Percentiles rank a stretch among this genome's conserved stretches.
phyloP scores from a whole-genome alignment of 2,888 invertebrate genomes.

The Athripsodes cinereus region DNA sequence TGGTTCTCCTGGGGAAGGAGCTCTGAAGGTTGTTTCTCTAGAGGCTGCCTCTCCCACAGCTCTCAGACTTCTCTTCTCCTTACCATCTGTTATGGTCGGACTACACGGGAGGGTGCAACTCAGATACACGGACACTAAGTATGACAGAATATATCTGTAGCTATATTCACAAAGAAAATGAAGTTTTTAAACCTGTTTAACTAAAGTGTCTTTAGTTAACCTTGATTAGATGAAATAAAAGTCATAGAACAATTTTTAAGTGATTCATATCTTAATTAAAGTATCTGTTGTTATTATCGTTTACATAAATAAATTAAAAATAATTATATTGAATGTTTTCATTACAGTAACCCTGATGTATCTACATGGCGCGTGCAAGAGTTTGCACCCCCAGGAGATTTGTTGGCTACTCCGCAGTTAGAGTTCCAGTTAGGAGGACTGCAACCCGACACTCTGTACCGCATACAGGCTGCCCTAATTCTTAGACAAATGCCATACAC shows the following conservation, averaged over 20 bases:
- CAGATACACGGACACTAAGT: slow-evolving; percentile 75
- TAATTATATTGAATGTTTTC: too few species aligned
- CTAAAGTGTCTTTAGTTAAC: too few species aligned
- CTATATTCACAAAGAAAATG: too few species aligned
- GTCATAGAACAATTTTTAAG: too few species aligned
- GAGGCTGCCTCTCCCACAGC: slow-evolving; percentile 74
- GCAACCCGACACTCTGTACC: slow-evolving; percentile 73
- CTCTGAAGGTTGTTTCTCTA: slow-evolving; percentile 53
- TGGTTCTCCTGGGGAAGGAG: slow-evolving; percentile 34
- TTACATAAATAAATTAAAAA: too few species aligned
- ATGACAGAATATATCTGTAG: slow-evolving; percentile 33
- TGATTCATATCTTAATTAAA: too few species aligned
- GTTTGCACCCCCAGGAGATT: slow-evolving; percentile 79
- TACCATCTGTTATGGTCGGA: slow-evolving; percentile 77
- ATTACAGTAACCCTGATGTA: slow-evolving; percentile 53
- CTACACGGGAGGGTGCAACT: slow-evolving; percentile 82
- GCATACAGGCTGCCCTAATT: slow-evolving; percentile 73
- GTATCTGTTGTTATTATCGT: too few species aligned
- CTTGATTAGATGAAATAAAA: too few species aligned
- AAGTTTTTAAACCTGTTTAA: too few species aligned
- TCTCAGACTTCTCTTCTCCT: slow-evolving; percentile 74
- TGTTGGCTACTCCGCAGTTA: slow-evolving; percentile 78
- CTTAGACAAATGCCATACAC: slow-evolving; percentile 71
- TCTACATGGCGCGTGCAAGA: slow-evolving; percentile 77
- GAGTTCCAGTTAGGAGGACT: slow-evolving; percentile 77